Conservation (phyloP, 1,140 invertebrate genomes). For the Plodia interpunctella region DNA sequence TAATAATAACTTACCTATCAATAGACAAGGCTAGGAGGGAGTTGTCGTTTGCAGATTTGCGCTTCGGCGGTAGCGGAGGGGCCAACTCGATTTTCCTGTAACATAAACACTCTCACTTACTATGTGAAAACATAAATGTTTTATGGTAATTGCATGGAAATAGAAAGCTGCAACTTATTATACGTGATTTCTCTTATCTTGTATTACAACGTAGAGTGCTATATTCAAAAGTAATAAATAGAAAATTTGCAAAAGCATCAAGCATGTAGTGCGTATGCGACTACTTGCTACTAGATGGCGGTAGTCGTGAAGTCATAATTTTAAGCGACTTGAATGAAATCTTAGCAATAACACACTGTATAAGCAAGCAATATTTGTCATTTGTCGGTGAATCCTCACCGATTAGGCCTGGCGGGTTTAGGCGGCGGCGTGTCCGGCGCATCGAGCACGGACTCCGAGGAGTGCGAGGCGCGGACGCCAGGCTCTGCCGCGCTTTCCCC, state of each 20-base stretch:
- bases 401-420: conserved; percentile 89
- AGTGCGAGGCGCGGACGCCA: conserved; percentile 80
- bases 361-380: no score
- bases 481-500: conserved; percentile 44
- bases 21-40: conserved; percentile 64
- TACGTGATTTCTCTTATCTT: neutral
- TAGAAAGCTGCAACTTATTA: neutral
- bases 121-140: conserved; percentile 14
- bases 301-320: no score
- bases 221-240: no score
- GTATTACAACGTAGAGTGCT: no score
- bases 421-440: conserved; percentile 82
- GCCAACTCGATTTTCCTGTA: conserved; percentile 73
- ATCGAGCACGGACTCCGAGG: conserved; percentile 84
- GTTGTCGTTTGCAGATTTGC: conserved; percentile 68
- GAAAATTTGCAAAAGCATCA: no score
- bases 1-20: conserved; percentile 54
- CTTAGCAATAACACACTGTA: no score
- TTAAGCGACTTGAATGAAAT: no score
- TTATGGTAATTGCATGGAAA: conserved; percentile 4
- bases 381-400: conserved; percentile 63
- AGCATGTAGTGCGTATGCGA: no score
- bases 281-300: no score
- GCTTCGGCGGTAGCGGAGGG: conserved; percentile 72
- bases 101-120: conserved; percentile 51